phyloP scores from a whole-genome alignment of 2,113 vertebrate species.

The Pithys albifrons region DNA sequence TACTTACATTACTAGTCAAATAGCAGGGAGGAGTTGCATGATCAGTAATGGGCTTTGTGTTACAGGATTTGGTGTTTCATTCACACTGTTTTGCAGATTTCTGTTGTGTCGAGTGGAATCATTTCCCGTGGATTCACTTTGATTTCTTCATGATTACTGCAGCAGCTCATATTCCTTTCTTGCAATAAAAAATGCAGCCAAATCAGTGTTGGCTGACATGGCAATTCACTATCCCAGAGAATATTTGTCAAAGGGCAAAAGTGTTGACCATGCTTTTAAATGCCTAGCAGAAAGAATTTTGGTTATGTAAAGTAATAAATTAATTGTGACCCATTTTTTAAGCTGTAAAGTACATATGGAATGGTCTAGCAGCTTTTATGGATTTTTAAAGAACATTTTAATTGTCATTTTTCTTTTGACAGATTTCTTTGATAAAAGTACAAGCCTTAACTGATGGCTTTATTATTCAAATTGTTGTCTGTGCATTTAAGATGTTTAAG shows the following conservation, averaged over 20 bases:
- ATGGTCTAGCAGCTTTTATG: neutral
- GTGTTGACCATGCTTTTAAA: neutral
- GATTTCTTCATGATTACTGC: neutral
- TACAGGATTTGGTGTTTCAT: neutral
- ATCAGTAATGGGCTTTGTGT: neutral
- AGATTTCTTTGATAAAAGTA: neutral
- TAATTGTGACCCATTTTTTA: neutral
- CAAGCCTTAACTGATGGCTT: neutral
- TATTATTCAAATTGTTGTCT: constrained; percentile 55
- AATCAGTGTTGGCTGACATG: neutral
- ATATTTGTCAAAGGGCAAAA: neutral
- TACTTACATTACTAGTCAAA: neutral
- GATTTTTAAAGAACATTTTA: constrained; percentile 10
- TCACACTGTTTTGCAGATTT: neutral
- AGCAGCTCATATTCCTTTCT: neutral
- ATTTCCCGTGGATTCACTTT: neutral
- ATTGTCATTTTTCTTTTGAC: constrained; percentile 16
- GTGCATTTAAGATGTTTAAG: constrained; percentile 39
- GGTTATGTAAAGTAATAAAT: neutral
- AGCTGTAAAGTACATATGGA: neutral
- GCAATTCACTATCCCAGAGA: neutral
- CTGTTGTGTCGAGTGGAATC: neutral
- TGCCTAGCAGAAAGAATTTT: neutral
- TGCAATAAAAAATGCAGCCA: neutral
- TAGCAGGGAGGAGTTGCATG: neutral